A percentile compares a stretch with the other conserved stretches of the same genome.
These are phyloP conservation scores for Drosophila kambysellisi DNA, from an alignment of 2,888 invertebrate genomes.

Conservation along the genomic window DNA sequence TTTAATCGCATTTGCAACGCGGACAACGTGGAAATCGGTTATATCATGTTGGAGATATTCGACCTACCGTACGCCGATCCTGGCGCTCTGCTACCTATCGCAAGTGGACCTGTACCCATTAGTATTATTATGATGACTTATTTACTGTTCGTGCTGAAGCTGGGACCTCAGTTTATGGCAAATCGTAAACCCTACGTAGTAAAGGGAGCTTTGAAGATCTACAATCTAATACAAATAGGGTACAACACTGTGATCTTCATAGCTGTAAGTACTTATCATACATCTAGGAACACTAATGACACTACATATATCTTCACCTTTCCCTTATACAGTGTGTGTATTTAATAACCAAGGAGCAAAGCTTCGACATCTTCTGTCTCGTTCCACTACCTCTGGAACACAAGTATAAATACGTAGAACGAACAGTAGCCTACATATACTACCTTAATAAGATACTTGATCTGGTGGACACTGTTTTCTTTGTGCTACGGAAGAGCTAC, in stretches of 20 bases:
- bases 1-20: conserved; percentile 1
- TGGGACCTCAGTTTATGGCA: conserved; percentile 30
- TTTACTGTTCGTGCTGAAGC: conserved; percentile 24
- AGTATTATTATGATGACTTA: conserved; percentile 1
- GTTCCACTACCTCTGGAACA: neutral
- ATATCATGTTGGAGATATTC: conserved; percentile 23
- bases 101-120: conserved; percentile 14
- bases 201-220: conserved; percentile 17
- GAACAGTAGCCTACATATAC: neutral
- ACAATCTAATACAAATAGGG: conserved; percentile 27
- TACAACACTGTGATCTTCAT: conserved; percentile 31
- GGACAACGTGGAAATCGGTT: neutral
- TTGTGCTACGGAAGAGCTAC: conserved; percentile 61
- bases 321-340: neutral
- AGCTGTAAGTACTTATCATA: conserved; percentile 5
- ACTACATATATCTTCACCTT: neutral
- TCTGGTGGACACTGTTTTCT: conserved; percentile 55
- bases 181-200: conserved; percentile 35
- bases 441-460: conserved; percentile 42
- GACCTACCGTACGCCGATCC: conserved; percentile 32
- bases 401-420: neutral
- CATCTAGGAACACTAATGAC: neutral
- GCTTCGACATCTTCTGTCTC: neutral
- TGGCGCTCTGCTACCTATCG: conserved; percentile 4
- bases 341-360: neutral